Conservation (phyloP, 2,113 vertebrate genomes). For the Willisornis vidua region DNA sequence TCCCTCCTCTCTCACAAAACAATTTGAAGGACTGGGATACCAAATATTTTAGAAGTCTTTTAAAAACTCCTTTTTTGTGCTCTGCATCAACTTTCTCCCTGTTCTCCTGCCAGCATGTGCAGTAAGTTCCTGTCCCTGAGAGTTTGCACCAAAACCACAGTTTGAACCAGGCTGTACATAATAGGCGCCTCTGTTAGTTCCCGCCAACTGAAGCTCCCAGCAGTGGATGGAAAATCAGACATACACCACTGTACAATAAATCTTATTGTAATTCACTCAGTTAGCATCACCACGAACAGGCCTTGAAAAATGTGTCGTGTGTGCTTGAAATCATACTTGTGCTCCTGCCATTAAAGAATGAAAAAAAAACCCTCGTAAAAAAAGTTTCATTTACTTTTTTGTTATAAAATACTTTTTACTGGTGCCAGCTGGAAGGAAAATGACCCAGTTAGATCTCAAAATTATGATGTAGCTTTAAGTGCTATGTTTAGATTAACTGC, state of each 20-base stretch:
- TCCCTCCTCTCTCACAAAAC: not conserved
- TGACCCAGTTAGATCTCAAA: conserved; percentile 78
- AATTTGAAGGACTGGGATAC: not conserved
- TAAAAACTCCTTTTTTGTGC: conserved; percentile 58
- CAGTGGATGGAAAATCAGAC: conserved; percentile 83
- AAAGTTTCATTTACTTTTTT: conserved; percentile 80
- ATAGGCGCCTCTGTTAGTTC: conserved; percentile 75
- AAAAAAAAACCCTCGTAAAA: conserved; percentile 9
- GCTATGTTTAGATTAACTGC: conserved; percentile 92
- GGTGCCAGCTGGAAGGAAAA: conserved; percentile 78
- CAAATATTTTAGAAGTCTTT: conserved; percentile 61
- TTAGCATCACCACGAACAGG: conserved; percentile 72
- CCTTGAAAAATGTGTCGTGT: conserved; percentile 70
- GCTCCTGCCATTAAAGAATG: conserved; percentile 72
- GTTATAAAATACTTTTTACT: conserved; percentile 74
- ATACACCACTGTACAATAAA: conserved; percentile 78
- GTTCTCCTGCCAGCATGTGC: conserved; percentile 64
- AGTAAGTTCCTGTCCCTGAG: conserved; percentile 66
- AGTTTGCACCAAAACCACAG: conserved; percentile 70
- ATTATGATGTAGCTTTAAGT: conserved; percentile 89
- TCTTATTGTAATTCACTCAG: conserved; percentile 81
- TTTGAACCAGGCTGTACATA: conserved; percentile 74
- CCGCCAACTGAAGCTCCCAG: conserved; percentile 74
- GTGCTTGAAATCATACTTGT: conserved; percentile 74
- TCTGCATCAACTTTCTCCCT: conserved; percentile 70